Percentiles rank a stretch among this genome's conserved stretches.
These are phyloP conservation scores for Actenoides lindsayi DNA, from an alignment of 2,113 vertebrate species.

Conservation along the genomic window DNA sequence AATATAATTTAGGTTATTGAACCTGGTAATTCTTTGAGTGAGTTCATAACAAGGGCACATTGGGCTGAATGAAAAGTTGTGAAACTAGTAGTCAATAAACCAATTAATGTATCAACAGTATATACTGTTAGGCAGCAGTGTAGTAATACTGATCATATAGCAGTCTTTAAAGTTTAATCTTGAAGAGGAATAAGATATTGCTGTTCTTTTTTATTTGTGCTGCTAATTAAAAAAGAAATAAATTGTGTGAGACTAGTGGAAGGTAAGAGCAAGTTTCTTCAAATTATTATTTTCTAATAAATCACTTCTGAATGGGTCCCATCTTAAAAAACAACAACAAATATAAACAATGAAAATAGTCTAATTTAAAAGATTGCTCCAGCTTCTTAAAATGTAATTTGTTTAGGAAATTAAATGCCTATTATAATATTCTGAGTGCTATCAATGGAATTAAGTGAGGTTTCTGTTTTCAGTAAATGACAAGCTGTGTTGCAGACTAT, in stretches of 20 bases:
- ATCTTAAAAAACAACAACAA: neutral
- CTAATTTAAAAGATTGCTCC: neutral
- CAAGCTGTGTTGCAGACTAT: neutral
- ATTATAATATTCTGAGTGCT: slow-evolving; percentile 40
- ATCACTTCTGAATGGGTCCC: neutral
- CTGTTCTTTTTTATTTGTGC: neutral
- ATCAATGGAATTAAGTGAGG: slow-evolving; percentile 46
- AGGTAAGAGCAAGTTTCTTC: neutral
- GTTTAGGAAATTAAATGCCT: slow-evolving; percentile 51
- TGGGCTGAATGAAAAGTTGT: slow-evolving; percentile 53
- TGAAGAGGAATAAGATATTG: neutral
- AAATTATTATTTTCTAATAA: neutral
- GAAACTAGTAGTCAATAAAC: slow-evolving; percentile 73
- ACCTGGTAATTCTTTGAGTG: slow-evolving; percentile 36
- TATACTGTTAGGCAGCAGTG: slow-evolving; percentile 15
- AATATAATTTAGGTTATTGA: slow-evolving; percentile 59
- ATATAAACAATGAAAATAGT: slow-evolving; percentile 13
- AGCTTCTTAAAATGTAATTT: neutral
- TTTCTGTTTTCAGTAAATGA: slow-evolving; percentile 50
- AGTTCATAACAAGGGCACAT: slow-evolving; percentile 63
- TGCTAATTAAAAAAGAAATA: neutral
- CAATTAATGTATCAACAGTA: slow-evolving; percentile 62
- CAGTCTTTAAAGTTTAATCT: slow-evolving; percentile 22
- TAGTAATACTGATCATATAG: slow-evolving; percentile 36
- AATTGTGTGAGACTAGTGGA: neutral